These are phyloP conservation scores for Anas georgica DNA, from an alignment of 2,797 vertebrate species.

Conservation along the genomic window DNA sequence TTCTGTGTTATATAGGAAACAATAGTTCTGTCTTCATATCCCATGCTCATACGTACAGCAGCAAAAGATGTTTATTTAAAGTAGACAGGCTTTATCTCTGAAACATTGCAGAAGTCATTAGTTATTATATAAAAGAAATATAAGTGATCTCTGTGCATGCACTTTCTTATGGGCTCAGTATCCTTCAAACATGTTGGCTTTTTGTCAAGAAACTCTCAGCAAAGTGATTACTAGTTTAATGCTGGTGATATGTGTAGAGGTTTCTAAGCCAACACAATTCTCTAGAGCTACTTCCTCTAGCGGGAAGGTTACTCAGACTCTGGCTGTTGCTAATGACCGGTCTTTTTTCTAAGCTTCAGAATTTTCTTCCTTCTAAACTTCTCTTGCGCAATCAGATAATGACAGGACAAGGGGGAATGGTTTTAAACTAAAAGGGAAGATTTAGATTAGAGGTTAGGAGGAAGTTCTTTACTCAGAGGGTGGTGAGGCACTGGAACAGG, in stretches of 20 bases:
- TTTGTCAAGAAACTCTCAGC: background rate
- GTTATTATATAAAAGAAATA: background rate
- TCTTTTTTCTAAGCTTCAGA: background rate
- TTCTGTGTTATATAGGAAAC: background rate
- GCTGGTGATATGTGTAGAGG: too few species aligned
- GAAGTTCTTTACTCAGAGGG: too few species aligned
- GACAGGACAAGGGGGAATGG: too few species aligned
- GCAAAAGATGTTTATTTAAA: background rate
- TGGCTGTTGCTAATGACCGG: background rate
- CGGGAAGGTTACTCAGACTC: background rate
- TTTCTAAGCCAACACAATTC: background rate
- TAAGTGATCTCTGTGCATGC: background rate
- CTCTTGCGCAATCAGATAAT: background rate
- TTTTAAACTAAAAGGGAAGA: too few species aligned
- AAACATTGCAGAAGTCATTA: background rate
- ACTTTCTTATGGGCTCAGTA: background rate
- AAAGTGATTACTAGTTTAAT: background rate
- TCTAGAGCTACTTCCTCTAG: background rate
- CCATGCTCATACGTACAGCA: background rate
- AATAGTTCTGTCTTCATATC: background rate
- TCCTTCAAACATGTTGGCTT: background rate
- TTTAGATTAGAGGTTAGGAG: too few species aligned
- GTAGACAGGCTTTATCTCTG: background rate
- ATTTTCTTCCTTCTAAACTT: background rate
- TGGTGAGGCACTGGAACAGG: too few species aligned